A percentile compares a stretch with the other conserved stretches of the same genome.
Evolutionary conservation across 2,888 invertebrate species (phyloP).

Genomic region (Eristalis arbustorum): DNA sequence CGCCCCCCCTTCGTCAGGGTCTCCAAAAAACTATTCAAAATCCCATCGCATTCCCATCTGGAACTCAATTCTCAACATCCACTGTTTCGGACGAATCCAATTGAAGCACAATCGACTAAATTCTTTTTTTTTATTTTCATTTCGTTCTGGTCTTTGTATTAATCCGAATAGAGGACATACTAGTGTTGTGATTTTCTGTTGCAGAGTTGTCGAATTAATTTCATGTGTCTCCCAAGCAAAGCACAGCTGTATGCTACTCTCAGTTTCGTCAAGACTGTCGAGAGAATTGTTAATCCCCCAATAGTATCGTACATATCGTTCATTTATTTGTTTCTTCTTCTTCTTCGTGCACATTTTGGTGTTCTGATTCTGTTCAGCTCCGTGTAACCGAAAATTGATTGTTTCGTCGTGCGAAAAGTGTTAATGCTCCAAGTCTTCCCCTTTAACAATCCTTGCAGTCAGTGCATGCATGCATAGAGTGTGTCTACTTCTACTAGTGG

Average conservation of each 20-base stretch:
- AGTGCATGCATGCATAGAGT: neutral
- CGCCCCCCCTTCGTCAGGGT: neutral
- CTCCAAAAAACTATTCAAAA: neutral
- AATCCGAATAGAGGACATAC: constrained; percentile 64
- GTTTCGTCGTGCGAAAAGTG: too few relatives aligned
- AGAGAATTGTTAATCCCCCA: constrained; percentile 54
- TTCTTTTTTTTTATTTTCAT: constrained; percentile 38
- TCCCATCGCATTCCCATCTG: neutral
- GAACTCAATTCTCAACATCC: constrained; percentile 39
- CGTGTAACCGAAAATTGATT: neutral
- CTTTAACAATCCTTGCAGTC: neutral
- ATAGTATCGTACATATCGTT: neutral
- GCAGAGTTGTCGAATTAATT: constrained; percentile 64
- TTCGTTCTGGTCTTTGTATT: constrained; percentile 55
- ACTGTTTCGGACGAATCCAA: constrained; percentile 68
- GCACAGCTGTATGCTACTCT: constrained; percentile 50
- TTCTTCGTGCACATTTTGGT: neutral
- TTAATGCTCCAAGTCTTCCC: too few relatives aligned
- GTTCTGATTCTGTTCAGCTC: neutral
- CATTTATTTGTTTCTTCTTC: neutral
- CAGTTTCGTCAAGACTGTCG: constrained; percentile 68
- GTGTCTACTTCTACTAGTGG: too few relatives aligned
- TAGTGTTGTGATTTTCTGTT: constrained; percentile 67
- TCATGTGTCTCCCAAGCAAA: constrained; percentile 51
- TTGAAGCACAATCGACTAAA: constrained; percentile 68